Evolutionary conservation across 1,140 invertebrate species (phyloP), one percentile per base, ranked within the genome.

Genomic region (Ceratina calcarata): DNA sequence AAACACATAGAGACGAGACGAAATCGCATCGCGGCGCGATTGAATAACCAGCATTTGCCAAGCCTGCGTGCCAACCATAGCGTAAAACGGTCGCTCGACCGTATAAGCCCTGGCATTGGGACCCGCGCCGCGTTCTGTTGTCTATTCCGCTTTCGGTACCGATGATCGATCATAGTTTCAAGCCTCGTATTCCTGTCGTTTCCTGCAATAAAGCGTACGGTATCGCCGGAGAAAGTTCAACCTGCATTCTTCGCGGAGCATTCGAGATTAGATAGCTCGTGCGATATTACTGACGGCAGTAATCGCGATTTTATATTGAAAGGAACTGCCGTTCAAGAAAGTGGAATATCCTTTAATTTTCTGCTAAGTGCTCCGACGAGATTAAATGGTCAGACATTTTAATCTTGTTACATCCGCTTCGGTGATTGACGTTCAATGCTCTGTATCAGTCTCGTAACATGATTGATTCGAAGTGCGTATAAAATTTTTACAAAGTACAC

Each of bases 151-250:
- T 45, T 45, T 45, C 62, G 70, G n/a, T 57, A 66, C 53, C 62
- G 75, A 82, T 85, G 67, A 86, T 86, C 84, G 84, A 86, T 86
- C 67, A 72, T 60, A 68, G 61, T 77, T 67, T 24, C 68, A 24
- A 60, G 0, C 68, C 55, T 27, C 32, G 51, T 75, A 67, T 84
- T 65, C 57, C 64, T 62, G 32, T 37, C 55, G 55, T 22, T 72
- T 37, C 37, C 60, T 20, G 16, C n/a, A 55, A 74, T 79, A 79
- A 79, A 74, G 3, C 24, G 6, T 51, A 22, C 18, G n/a, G 27
- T 37, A 73, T 51, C 37, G 60, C 3, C 1, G 70, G 61, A 20
- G 22, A 58, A 53, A 53, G 49, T 64, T 45, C 37, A 49, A 22
- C 32, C 20, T 45, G 58, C 15, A 53, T 72, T 37, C 58, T 71